phyloP scores from a whole-genome alignment of 2,797 vertebrate species.

The Eupleurogrammus muticus region DNA sequence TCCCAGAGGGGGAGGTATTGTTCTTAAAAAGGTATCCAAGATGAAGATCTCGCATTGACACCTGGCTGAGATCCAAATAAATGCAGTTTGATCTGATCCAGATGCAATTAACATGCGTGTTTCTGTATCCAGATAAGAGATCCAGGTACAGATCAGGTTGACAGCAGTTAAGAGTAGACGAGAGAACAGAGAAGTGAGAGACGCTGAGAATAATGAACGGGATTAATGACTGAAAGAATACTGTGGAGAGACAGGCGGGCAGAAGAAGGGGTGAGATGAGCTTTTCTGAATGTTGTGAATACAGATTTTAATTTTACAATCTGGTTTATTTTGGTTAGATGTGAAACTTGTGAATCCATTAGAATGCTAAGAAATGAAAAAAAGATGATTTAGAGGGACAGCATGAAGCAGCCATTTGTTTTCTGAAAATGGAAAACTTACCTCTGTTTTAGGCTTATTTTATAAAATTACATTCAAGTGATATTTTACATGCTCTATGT shows the following conservation, averaged over 20 bases:
- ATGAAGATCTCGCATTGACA: conserved; percentile 1
- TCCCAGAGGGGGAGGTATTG: not conserved
- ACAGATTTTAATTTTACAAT: not conserved
- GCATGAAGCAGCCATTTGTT: not conserved
- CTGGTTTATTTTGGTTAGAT: not conserved
- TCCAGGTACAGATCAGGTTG: not conserved
- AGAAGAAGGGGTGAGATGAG: not conserved
- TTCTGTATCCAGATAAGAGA: not conserved
- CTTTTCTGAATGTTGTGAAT: conserved; percentile 3
- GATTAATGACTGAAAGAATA: conserved; percentile 20
- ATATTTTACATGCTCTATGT: not conserved
- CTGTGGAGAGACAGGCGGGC: conserved; percentile 6
- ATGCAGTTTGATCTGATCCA: not conserved
- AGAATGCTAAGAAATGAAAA: conserved; percentile 8
- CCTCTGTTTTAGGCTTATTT: not conserved
- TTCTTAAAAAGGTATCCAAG: not conserved
- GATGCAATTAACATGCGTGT: not conserved
- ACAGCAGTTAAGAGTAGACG: not conserved
- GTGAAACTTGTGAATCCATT: conserved; percentile 2
- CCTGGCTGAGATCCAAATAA: not conserved
- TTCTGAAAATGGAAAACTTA: not conserved
- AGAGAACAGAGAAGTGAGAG: not conserved
- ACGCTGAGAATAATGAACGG: conserved; percentile 21
- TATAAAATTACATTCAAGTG: not conserved
- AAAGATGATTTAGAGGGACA: conserved; percentile 1